A percentile compares a stretch with the other conserved stretches of the same genome.
Evolutionary conservation across 2,113 vertebrate species (phyloP).

Genomic region (Ahaetulla prasina): DNA sequence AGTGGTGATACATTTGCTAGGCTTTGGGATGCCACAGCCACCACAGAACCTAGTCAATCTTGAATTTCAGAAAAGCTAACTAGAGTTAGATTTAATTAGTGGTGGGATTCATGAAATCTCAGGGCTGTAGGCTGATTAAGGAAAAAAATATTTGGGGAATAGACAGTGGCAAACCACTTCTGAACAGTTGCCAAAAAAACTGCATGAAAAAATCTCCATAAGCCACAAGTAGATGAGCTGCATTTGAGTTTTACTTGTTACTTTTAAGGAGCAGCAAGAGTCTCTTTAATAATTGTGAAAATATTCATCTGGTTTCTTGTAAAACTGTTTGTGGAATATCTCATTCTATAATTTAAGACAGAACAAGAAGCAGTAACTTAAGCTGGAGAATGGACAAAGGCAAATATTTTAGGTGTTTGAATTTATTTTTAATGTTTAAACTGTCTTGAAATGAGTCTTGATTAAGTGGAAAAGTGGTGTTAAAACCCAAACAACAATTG

Average conservation of each 20-base stretch:
- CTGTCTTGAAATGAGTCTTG: background rate
- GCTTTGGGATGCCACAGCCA: background rate
- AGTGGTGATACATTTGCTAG: background rate
- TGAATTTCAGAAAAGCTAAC: background rate
- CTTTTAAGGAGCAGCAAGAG: background rate
- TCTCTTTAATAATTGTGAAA: background rate
- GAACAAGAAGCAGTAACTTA: background rate
- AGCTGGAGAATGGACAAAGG: background rate
- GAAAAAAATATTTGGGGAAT: background rate
- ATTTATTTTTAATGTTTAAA: background rate
- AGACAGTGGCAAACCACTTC: background rate
- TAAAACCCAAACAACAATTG: background rate
- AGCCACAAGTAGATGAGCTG: background rate
- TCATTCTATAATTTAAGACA: background rate
- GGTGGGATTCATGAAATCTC: background rate
- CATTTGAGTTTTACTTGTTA: background rate
- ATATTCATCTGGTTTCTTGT: background rate
- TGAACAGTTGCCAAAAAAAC: background rate
- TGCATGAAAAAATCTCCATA: background rate
- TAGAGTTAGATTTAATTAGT: background rate
- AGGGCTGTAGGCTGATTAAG: background rate
- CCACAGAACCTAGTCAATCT: background rate
- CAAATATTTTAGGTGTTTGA: background rate
- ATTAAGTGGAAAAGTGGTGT: background rate
- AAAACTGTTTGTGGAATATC: background rate